Conservation (phyloP, 1,140 invertebrate genomes). For the Diorhabda carinulata region DNA sequence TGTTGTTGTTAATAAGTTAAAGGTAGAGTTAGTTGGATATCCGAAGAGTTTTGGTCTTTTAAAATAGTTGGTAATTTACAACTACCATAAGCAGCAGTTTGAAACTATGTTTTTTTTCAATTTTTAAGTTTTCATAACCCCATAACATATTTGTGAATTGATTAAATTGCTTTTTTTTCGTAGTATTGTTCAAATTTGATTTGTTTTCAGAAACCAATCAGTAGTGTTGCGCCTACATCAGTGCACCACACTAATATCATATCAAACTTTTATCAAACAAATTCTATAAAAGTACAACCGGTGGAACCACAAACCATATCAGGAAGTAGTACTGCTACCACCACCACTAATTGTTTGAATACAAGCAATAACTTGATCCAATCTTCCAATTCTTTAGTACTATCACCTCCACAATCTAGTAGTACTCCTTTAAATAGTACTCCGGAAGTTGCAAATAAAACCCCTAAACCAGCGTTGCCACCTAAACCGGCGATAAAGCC, state of each 20-base stretch:
- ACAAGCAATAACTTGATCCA: slow-evolving; percentile 43
- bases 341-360: slow-evolving; percentile 24
- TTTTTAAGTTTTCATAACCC: no score
- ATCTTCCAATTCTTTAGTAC: slow-evolving; percentile 49
- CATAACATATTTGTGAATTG: no score
- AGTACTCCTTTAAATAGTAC: slow-evolving; percentile 54
- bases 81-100: no score
- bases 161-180: no score
- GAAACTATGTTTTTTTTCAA: no score
- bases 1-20: no score
- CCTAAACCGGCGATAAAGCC: slow-evolving; percentile 64
- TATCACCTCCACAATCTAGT: slow-evolving; percentile 57
- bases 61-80: no score
- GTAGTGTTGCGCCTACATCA: slow-evolving; percentile 74
- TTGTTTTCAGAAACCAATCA: slow-evolving; percentile 65
- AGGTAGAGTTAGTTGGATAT: no score
- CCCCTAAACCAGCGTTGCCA: slow-evolving; percentile 65
- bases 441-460: slow-evolving; percentile 53
- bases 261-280: slow-evolving; percentile 74
- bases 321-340: slow-evolving; percentile 39
- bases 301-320: slow-evolving; percentile 71
- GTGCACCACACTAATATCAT: slow-evolving; percentile 62
- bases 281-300: slow-evolving; percentile 74
- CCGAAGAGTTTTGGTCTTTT: no score
- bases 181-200: slow-evolving; percentile 1